Evolutionary conservation across 1,140 invertebrate genomes (phyloP).

Genomic region (Sarcophaga bullata): DNA sequence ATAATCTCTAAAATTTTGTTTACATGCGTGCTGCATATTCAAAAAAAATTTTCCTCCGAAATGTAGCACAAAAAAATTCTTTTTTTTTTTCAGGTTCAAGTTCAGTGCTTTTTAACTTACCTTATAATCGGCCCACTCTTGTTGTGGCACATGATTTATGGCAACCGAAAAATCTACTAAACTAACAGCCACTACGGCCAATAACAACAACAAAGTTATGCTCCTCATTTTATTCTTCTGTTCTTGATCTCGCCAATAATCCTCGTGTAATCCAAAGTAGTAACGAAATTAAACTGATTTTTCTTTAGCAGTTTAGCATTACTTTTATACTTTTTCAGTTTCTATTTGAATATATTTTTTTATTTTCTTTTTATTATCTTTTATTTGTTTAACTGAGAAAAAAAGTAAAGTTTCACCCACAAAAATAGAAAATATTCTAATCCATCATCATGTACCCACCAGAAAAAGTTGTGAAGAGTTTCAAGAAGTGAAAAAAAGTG

Average conservation of each 20-base stretch:
- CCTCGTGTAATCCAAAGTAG: neutral
- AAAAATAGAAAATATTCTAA: neutral
- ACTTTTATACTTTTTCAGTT: slow-evolving; percentile 3
- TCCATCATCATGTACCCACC: neutral
- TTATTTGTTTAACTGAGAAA: neutral
- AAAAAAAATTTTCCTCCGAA: no score
- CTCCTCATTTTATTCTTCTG: neutral
- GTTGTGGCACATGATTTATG: slow-evolving; percentile 8
- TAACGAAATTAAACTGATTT: neutral
- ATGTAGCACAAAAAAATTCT: no score
- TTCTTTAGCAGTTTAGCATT: neutral
- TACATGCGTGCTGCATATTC: no score
- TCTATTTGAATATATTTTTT: neutral
- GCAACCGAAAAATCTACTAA: neutral
- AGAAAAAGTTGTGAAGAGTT: neutral
- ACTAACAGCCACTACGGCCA: neutral
- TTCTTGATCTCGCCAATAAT: no score
- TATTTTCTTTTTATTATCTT: neutral
- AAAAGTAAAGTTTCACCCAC: neutral
- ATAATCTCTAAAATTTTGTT: no score
- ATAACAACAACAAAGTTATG: neutral
- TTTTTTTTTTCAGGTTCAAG: neutral
- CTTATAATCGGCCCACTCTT: slow-evolving; percentile 48
- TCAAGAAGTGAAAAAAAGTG: neutral
- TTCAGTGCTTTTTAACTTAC: slow-evolving; percentile 43